Percentiles rank a stretch among this genome's conserved stretches.
Conservation (phyloP, 2,888 invertebrate genomes). For the Gastrophysa polygoni region DNA sequence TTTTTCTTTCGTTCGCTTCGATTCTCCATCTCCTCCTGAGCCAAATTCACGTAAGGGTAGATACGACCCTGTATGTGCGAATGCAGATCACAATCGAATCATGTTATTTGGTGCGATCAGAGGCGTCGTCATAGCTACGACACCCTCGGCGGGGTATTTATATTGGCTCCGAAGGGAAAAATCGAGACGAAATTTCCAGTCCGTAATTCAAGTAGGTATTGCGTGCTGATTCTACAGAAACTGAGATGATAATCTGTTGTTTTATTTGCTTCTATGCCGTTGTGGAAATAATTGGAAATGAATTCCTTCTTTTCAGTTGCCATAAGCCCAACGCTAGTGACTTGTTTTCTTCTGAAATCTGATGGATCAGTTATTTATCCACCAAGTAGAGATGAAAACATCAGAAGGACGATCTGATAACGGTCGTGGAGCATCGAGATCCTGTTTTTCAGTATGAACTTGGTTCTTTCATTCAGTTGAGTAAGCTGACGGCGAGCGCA, state of each 20-base stretch:
- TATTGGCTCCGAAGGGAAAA: not conserved
- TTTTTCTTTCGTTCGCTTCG: too few species aligned
- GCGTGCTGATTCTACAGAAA: not conserved
- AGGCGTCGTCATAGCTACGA: conserved; percentile 28
- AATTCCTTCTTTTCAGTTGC: not conserved
- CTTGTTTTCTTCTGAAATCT: too few species aligned
- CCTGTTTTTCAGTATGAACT: too few species aligned
- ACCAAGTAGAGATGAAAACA: too few species aligned
- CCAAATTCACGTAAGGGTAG: too few species aligned
- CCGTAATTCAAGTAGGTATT: not conserved
- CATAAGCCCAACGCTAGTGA: too few species aligned
- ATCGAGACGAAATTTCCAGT: not conserved
- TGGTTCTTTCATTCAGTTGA: too few species aligned
- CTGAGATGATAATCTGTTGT: not conserved
- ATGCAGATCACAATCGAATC: conserved; percentile 10
- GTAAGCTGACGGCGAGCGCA: too few species aligned
- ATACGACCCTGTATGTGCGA: conserved; percentile 3
- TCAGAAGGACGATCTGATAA: too few species aligned
- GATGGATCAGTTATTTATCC: too few species aligned
- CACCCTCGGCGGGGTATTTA: conserved; percentile 29
- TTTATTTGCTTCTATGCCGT: not conserved
- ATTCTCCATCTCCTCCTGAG: too few species aligned
- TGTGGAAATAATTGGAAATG: not conserved
- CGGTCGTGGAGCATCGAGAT: too few species aligned
- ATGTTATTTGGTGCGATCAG: conserved; percentile 19